Evolutionary conservation across 2,113 vertebrate species (phyloP), one percentile per base, ranked within the genome.

Genomic region (Plotosus lineatus): DNA sequence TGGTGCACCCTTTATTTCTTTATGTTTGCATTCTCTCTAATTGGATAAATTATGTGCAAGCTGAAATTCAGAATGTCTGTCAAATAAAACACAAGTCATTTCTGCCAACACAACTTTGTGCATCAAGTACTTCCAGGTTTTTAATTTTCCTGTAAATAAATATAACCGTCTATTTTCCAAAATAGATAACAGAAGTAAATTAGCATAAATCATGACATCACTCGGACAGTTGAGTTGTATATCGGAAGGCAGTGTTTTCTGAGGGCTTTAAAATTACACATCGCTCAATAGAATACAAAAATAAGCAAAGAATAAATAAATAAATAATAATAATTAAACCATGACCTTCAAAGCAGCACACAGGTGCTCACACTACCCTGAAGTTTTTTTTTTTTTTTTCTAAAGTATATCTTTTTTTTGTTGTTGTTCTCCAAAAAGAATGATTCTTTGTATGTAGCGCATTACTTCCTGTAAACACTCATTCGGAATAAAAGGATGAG

Each of bases 1-100:
- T 44, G 38, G 36, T 11, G 8, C 3, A 38, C 8, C 14, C n/a
- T 17, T 40, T 23, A 2, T n/a, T 26, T 26, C 40, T 44, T n/a
- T 14, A 26, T 68, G 11, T 68, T 68, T 2, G 6, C 38, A 44
- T 26, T 26, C 36, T 38, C 33, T 33, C 8, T 65, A 38, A n/a
- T 4, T 26, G 21, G 63, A 42, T 42, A 48, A 15, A 68, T 68
- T 12, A 44, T 23, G 38, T 14, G 38, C 31, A 44, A 71, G 15
- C 12, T 26, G 23, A 44, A 46, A 28, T 28, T 7, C 14, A 17
- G 21, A 66, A 10, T 36, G 3, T 42, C 36, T 14, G 21, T 40
- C 21, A 48, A 48, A 26, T 28, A 71, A 71, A 71, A 71, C 17
- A n/a, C 38, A 69, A 48, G 68, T 71, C n/a, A 31, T 46, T 69